Evolutionary conservation across 1,140 invertebrate genomes (phyloP).

Genomic region (Drosophila dunni): DNA sequence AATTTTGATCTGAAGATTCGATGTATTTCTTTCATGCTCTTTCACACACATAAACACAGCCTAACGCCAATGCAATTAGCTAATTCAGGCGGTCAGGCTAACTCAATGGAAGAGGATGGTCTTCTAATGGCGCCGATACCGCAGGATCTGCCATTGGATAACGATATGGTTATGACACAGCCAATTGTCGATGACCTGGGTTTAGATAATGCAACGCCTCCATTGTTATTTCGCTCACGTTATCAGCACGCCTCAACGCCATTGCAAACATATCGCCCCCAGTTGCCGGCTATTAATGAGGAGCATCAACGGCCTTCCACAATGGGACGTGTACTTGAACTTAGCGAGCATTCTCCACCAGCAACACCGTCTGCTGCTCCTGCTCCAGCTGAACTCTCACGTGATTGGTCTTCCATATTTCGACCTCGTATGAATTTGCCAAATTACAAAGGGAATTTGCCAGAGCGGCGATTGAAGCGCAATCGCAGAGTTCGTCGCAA

Average conservation of each 20-base stretch:
- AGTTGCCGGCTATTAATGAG: conserved; percentile 58
- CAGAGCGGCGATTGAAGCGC: neutral
- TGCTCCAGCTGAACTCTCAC: neutral
- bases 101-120: conserved; percentile 1
- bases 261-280: conserved; percentile 29
- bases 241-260: conserved; percentile 34
- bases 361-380: neutral
- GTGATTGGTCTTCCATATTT: conserved; percentile 51
- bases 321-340: conserved; percentile 30
- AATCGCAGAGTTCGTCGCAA: neutral
- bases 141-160: neutral
- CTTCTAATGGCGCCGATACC: neutral
- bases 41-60: neutral
- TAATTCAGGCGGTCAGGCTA: neutral
- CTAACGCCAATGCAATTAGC: neutral
- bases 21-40: neutral
- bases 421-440: conserved; percentile 23
- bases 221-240: conserved; percentile 8
- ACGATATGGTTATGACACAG: neutral
- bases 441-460: conserved; percentile 21
- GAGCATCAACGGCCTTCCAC: conserved; percentile 24
- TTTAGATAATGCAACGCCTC: neutral
- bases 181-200: neutral
- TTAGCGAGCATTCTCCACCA: conserved; percentile 10
- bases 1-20: neutral